phyloP scores from a whole-genome alignment of 1,140 invertebrate species.

The Lasioglossum albipes region DNA sequence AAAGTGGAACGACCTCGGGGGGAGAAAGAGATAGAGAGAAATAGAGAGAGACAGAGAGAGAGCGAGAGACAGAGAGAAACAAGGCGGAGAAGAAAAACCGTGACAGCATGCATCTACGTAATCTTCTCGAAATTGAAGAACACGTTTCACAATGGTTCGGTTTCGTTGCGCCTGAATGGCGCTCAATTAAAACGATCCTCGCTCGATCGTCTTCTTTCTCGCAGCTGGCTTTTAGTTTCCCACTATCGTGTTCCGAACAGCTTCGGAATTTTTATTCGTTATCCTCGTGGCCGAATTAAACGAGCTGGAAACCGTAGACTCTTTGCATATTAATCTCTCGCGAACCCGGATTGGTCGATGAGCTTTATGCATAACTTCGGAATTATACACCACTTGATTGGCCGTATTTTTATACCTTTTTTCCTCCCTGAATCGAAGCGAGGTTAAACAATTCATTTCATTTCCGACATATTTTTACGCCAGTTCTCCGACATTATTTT shows the following conservation, averaged over 20 bases:
- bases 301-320: neutral
- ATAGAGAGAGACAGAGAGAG: neutral
- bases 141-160: constrained; percentile 13
- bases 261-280: neutral
- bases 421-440: too few species aligned
- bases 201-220: neutral
- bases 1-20: neutral
- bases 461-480: too few species aligned
- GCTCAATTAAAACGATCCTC: neutral
- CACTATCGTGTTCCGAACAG: too few species aligned
- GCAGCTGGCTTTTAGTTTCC: too few species aligned
- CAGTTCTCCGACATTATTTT: too few species aligned
- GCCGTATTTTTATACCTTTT: too few species aligned
- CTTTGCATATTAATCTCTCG: neutral
- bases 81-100: neutral
- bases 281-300: too few species aligned
- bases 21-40: neutral
- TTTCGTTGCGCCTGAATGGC: neutral
- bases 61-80: neutral
- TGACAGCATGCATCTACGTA: constrained; percentile 24
- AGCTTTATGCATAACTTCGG: neutral
- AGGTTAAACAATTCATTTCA: too few species aligned
- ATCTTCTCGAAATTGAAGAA: neutral
- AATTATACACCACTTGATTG: too few species aligned
- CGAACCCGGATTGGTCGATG: neutral